Conservation (phyloP, 2,888 invertebrate species). For the Drosophila monieri region DNA sequence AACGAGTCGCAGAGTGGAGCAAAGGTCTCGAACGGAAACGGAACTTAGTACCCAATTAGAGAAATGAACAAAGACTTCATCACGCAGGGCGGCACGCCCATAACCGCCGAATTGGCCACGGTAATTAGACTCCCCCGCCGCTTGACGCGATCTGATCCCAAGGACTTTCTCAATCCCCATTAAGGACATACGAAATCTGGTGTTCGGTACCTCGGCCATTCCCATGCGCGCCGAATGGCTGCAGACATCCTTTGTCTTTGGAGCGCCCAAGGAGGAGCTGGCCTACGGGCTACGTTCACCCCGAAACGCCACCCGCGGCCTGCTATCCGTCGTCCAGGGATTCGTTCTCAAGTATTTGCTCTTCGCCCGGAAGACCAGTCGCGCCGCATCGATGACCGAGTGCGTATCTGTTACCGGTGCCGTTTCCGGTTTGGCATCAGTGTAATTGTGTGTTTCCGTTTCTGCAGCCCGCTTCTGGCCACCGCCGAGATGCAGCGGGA, state of each 20-base stretch:
- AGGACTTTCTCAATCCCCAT: neutral
- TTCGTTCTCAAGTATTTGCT: slow-evolving; percentile 89
- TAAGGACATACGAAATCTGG: slow-evolving; percentile 87
- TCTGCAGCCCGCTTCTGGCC: slow-evolving; percentile 87
- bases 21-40: slow-evolving; percentile 70
- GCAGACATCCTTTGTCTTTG: slow-evolving; percentile 88
- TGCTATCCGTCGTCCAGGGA: slow-evolving; percentile 88
- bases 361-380: slow-evolving; percentile 84
- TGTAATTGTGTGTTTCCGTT: slow-evolving; percentile 6
- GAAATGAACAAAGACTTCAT: slow-evolving; percentile 79
- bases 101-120: slow-evolving; percentile 87
- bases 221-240: slow-evolving; percentile 90
- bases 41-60: slow-evolving; percentile 60
- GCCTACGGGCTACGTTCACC: slow-evolving; percentile 88
- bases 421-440: slow-evolving; percentile 8
- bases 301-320: slow-evolving; percentile 87
- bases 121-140: slow-evolving; percentile 82
- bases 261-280: slow-evolving; percentile 84
- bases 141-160: slow-evolving; percentile 4
- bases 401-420: slow-evolving; percentile 44
- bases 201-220: slow-evolving; percentile 88
- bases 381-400: slow-evolving; percentile 60
- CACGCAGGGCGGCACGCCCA: slow-evolving; percentile 86
- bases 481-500: slow-evolving; percentile 88
- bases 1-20: slow-evolving; percentile 62